Base-by-base conservation (phyloP, 2,113 vertebrate genomes). In the Hippocampus comes region DNA sequence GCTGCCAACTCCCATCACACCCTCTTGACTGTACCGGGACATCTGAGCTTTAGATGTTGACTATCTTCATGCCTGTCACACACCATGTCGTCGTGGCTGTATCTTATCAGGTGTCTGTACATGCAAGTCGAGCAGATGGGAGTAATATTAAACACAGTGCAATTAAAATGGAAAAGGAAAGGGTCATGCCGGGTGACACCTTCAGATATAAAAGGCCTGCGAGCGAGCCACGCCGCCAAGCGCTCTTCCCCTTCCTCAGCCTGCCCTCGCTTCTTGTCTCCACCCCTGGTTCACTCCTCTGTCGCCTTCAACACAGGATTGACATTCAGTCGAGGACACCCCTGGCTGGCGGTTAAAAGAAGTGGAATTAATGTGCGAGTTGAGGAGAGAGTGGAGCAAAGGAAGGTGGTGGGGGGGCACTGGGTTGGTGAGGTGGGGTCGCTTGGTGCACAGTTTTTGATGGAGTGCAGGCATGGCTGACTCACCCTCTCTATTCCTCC, bases 321-420 rank as follows among this genome's bases (percentile, higher is more conserved):
- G 89, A 89, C 88, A 87, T 89, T 90, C 88, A 89, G 84, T 75
- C 73, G 84, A 90, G 89, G 90, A 91, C 87, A 89, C 73, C 81
- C 73, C 82, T 84, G 80, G 78, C 90, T 84, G 79, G 78, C 81
- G 78, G 90, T 86, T 83, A 89, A 87, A 90, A 89, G 87, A 84
- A 91, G 85, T 86, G 88, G 82, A 90, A 89, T 89, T 87, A 91
- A 91, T 88, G 84, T 82, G 84, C 51, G 78, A 87, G 78, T 79
- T 78, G 78, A 83, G 78, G 87, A 79, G 77, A 77, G 81, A 78
- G 83, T 43, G 71, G 67, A 59, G 68, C 30, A 41, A 64, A 38
- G 34, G 34, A 38, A 38, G 34, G 34, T 38, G 34, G 34, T 5
- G 4, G 77, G 11, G 68, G 85, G 76, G 78, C 21, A n/a, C 9